Conservation (phyloP, 2,113 vertebrate genomes). For the Oreochromis tanganicae region DNA sequence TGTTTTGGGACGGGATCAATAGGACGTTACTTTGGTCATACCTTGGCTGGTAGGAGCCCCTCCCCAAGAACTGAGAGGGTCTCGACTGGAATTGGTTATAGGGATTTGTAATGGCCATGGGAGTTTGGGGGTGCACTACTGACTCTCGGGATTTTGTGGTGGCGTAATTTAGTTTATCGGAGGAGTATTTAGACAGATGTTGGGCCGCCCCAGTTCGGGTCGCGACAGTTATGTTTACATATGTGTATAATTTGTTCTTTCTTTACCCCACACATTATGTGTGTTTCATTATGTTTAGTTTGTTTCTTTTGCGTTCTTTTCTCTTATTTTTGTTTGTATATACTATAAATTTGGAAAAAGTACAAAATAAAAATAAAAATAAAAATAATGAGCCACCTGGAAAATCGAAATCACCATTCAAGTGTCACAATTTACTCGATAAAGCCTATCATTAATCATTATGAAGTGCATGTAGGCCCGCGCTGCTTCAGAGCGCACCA, state of each 20-base stretch:
- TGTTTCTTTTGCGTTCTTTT: background rate
- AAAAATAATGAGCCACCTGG: background rate
- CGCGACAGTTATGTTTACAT: background rate
- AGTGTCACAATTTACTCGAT: background rate
- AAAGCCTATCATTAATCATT: background rate
- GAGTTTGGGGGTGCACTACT: too few species aligned
- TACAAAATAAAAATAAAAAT: background rate
- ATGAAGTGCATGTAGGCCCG: background rate
- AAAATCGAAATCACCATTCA: too few species aligned
- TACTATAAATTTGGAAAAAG: background rate
- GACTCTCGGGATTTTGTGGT: too few species aligned
- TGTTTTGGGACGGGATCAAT: too few species aligned
- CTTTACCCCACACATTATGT: background rate
- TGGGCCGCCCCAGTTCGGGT: background rate
- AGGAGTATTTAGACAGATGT: background rate
- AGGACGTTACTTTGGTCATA: too few species aligned
- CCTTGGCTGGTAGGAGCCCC: too few species aligned
- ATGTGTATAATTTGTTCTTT: background rate
- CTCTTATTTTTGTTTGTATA: background rate
- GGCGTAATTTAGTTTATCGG: too few species aligned
- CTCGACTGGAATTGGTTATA: too few species aligned
- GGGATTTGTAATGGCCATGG: too few species aligned
- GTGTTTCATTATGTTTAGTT: background rate
- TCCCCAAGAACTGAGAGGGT: too few species aligned
- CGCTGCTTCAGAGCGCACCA: accelerated